Conservation (phyloP, 37 sponge, comb jelly and placozoan genomes). For the Halisarca cf. caerulea region DNA sequence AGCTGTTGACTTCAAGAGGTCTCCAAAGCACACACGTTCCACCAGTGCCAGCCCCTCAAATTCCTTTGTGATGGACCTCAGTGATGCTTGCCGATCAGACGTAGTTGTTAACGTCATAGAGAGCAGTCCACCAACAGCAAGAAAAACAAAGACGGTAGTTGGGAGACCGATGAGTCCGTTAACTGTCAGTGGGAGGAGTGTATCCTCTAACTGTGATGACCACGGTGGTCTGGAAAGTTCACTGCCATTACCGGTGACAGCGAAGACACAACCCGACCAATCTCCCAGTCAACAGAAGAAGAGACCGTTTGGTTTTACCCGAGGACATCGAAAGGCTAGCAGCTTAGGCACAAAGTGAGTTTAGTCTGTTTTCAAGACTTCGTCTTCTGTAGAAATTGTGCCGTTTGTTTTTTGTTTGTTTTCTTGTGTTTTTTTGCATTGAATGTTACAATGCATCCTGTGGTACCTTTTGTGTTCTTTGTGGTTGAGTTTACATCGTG, state of each 20-base stretch:
- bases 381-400: no score
- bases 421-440: no score
- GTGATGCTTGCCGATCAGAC: not conserved
- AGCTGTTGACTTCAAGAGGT: no score
- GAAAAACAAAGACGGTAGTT: not conserved
- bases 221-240: not conserved
- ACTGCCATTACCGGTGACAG: not conserved
- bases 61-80: not conserved
- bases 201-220: not conserved
- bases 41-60: constrained; percentile 5
- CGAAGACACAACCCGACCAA: not conserved
- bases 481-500: no score
- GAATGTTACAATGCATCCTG: no score
- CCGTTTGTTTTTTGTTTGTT: no score
- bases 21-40: not conserved
- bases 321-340: constrained; percentile 62
- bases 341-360: constrained; percentile 75
- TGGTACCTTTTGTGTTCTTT: no score
- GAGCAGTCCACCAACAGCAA: not conserved
- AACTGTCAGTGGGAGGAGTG: not conserved
- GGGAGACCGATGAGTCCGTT: not conserved
- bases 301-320: not conserved
- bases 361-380: not conserved
- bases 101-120: not conserved
- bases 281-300: constrained; percentile 19